Conservation (phyloP, 2,113 vertebrate genomes). For the Grus americana region DNA sequence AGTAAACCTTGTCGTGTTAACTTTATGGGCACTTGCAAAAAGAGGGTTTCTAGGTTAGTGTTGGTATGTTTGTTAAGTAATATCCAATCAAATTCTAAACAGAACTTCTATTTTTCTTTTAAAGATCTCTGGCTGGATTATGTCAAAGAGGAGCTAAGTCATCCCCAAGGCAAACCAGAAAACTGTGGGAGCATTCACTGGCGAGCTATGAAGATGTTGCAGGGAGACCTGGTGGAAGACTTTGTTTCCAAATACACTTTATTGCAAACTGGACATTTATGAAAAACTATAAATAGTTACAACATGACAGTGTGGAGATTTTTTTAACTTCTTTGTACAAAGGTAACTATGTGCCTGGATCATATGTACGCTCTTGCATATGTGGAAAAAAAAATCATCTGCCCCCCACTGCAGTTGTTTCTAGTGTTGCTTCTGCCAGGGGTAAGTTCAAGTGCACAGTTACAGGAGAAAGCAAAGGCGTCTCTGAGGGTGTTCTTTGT, state of each 20-base stretch:
- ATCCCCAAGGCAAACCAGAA: slow-evolving; percentile 83
- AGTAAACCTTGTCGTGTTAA: neutral
- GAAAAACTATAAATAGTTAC: slow-evolving; percentile 1
- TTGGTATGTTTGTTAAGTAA: neutral
- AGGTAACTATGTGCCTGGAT: neutral
- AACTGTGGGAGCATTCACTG: slow-evolving; percentile 92
- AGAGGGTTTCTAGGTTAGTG: neutral
- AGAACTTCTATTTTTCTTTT: slow-evolving; percentile 16
- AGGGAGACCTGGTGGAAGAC: slow-evolving; percentile 83
- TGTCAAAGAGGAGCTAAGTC: slow-evolving; percentile 86
- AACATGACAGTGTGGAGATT: neutral
- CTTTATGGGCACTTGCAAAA: neutral
- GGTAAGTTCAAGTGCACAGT: neutral
- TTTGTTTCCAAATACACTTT: slow-evolving; percentile 88
- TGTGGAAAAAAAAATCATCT: neutral
- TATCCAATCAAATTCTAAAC: neutral
- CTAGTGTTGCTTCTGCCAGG: neutral
- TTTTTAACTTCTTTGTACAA: neutral
- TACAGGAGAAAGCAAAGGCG: neutral
- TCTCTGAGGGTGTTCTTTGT: neutral
- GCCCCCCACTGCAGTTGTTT: neutral
- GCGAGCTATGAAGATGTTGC: slow-evolving; percentile 92
- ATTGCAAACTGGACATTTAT: slow-evolving; percentile 85
- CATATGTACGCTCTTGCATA: neutral
- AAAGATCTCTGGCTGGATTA: slow-evolving; percentile 94